Conservation (phyloP, 1,140 invertebrate species). For the Metaphire vulgaris region DNA sequence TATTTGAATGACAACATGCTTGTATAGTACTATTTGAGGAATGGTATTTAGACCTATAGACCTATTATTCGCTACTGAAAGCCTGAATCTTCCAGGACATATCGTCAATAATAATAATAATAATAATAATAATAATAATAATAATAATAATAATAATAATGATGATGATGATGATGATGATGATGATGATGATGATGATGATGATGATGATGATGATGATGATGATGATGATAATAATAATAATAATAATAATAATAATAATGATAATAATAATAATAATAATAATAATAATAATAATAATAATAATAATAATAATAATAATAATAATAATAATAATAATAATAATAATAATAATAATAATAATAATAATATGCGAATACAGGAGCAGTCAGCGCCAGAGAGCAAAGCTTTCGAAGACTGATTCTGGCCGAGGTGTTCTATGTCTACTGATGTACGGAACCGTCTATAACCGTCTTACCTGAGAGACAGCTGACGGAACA, state of each 20-base stretch:
- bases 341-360: constrained; percentile 4
- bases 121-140: neutral
- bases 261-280: constrained; percentile 1
- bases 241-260: neutral
- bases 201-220: neutral
- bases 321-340: constrained; percentile 4
- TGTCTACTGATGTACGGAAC: too few species aligned
- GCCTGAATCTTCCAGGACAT: too few species aligned
- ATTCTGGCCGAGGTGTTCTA: too few species aligned
- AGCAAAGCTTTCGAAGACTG: too few species aligned
- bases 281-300: constrained; percentile 4
- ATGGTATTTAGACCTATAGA: too few species aligned
- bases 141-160: neutral
- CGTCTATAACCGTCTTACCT: too few species aligned
- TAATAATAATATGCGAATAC: neutral
- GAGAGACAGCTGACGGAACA: neutral
- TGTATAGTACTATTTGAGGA: too few species aligned
- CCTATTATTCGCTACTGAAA: too few species aligned
- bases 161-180: neutral
- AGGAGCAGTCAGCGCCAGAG: neutral
- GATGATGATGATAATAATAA: neutral
- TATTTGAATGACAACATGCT: too few species aligned
- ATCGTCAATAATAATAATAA: neutral
- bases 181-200: neutral
- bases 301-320: constrained; percentile 4